Conservation (phyloP, 1,140 invertebrate species). For the Neocloeon triangulifer region DNA sequence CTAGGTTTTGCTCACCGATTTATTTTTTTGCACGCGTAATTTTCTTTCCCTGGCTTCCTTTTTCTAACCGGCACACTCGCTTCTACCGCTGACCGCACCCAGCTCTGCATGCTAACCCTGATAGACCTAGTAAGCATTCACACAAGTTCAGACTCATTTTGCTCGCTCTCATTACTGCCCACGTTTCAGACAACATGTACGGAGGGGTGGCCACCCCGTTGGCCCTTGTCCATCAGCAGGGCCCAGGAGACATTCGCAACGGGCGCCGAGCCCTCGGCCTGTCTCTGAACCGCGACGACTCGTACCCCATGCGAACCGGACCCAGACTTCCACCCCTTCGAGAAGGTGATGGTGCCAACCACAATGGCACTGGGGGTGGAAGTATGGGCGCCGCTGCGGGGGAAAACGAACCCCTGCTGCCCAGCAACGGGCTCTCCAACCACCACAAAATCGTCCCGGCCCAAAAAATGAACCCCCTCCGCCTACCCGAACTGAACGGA, state of each 20-base stretch:
- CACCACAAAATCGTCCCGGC: too few species aligned
- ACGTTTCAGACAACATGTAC: conserved; percentile 26
- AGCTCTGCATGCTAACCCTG: too few species aligned
- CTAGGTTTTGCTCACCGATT: too few species aligned
- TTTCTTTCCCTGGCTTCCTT: too few species aligned
- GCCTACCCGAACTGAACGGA: background rate
- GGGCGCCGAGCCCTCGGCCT: conserved; percentile 12
- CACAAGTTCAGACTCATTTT: too few species aligned
- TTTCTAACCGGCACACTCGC: too few species aligned
- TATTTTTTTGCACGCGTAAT: too few species aligned
- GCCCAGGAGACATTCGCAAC: conserved; percentile 11
- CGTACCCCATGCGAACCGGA: conserved; percentile 13
- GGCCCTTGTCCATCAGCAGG: conserved; percentile 31
- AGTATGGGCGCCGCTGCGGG: conserved; percentile 17
- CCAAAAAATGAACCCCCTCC: conserved; percentile 6
- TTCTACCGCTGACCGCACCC: too few species aligned
- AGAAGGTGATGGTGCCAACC: conserved; percentile 16
- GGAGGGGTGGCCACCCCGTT: conserved; percentile 43
- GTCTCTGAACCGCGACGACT: conserved; percentile 14
- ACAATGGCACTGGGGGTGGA: conserved; percentile 7
- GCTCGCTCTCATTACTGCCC: background rate
- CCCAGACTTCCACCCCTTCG: conserved; percentile 19
- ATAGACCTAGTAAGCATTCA: too few species aligned
- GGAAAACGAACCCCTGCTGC: conserved; percentile 41
- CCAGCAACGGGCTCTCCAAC: too few species aligned